Evolutionary conservation across 2,888 invertebrate genomes (phyloP).

Genomic region (Orthosia incerta): DNA sequence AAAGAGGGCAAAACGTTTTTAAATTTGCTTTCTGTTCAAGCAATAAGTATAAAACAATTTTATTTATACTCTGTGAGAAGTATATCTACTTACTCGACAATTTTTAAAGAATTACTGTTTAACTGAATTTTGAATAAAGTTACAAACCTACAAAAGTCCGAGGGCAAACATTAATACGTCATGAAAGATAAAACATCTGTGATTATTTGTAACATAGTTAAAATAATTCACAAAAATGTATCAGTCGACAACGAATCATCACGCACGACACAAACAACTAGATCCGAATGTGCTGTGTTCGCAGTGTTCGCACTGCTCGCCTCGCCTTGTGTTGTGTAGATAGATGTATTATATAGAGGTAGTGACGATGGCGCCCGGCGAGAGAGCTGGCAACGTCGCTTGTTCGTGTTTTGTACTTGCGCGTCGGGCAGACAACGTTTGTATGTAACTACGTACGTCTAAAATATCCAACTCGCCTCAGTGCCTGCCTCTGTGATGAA

Average conservation of each 20-base stretch:
- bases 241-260: constrained; percentile 69
- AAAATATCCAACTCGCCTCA: constrained; percentile 45
- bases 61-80: background rate
- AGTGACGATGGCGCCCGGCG: constrained; percentile 74
- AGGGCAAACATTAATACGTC: background rate
- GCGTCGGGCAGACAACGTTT: constrained; percentile 53
- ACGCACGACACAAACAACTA: constrained; percentile 60
- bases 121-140: too few species aligned
- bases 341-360: constrained; percentile 37
- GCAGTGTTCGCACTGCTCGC: constrained; percentile 69
- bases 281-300: constrained; percentile 64
- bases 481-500: constrained; percentile 28
- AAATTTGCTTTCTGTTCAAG: background rate
- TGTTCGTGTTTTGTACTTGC: constrained; percentile 71
- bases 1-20: background rate
- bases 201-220: constrained; percentile 3
- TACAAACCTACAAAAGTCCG: constrained; percentile 1
- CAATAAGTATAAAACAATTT: background rate
- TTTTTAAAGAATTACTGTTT: too few species aligned
- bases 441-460: constrained; percentile 52
- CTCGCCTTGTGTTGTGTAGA: constrained; percentile 79
- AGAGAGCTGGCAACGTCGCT: constrained; percentile 77
- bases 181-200: constrained; percentile 12
- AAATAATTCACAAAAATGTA: constrained; percentile 50
- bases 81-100: too few species aligned